Evolutionary conservation across 2,888 invertebrate species (phyloP).

Genomic region (Standfussiana lucernea): DNA sequence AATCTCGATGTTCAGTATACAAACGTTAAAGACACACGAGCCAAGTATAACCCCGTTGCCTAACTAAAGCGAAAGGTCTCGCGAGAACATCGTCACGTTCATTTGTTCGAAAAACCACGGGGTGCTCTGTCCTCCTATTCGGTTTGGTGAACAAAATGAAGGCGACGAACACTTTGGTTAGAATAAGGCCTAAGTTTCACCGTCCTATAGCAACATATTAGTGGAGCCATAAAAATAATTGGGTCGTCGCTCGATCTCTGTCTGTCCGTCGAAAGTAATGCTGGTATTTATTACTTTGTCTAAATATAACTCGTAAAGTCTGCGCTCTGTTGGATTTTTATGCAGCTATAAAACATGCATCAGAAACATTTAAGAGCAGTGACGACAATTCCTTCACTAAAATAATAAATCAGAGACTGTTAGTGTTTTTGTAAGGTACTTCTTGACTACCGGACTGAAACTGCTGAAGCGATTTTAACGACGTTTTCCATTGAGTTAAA

Average conservation of each 20-base stretch:
- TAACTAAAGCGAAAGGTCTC: background rate
- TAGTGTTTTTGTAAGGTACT: background rate
- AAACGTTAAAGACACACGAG: background rate
- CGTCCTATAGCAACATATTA: background rate
- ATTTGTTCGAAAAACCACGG: background rate
- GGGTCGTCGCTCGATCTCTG: conserved; percentile 35
- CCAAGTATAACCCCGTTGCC: background rate
- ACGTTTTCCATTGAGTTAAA: background rate
- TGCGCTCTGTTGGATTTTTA: conserved; percentile 20
- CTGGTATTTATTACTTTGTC: conserved; percentile 47
- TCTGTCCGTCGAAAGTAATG: conserved; percentile 27
- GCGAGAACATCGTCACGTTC: background rate
- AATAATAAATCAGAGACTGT: background rate
- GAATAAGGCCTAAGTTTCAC: background rate
- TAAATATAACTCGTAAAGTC: conserved; percentile 39
- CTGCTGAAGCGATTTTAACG: background rate
- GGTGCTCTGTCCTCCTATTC: background rate
- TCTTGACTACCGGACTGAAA: background rate
- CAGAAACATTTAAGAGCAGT: conserved; percentile 5
- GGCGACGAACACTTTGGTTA: background rate
- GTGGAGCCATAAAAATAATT: conserved; percentile 47
- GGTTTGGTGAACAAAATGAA: background rate
- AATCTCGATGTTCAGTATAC: background rate
- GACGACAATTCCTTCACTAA: background rate
- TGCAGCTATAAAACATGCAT: conserved; percentile 44